A percentile compares a stretch with the other conserved stretches of the same genome.
Evolutionary conservation across 2,113 vertebrate species (phyloP).

Genomic region (Hoplias malabaricus): DNA sequence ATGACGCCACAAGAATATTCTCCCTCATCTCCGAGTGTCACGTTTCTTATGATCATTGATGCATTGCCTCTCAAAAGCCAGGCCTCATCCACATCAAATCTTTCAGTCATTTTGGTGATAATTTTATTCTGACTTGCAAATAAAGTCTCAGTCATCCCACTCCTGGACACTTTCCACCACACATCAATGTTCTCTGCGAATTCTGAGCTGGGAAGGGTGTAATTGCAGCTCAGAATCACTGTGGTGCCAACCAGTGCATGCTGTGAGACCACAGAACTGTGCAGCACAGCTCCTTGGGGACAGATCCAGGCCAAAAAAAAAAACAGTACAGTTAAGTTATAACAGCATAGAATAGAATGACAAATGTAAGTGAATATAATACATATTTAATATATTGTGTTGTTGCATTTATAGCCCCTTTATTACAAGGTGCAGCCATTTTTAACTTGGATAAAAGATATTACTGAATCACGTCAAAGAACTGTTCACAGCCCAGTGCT

Average conservation of each 20-base stretch:
- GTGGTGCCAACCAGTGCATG: constrained; percentile 26
- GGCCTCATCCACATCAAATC: constrained; percentile 43
- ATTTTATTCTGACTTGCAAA: constrained; percentile 56
- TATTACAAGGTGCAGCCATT: too few relatives aligned
- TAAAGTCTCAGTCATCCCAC: constrained; percentile 18
- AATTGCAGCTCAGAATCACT: constrained; percentile 56
- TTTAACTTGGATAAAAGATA: too few relatives aligned
- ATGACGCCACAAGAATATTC: constrained; percentile 62
- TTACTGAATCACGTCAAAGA: too few relatives aligned
- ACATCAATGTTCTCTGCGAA: constrained; percentile 40
- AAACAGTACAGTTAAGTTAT: constrained; percentile 34
- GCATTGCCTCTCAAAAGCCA: constrained; percentile 52
- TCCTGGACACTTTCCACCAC: constrained; percentile 35
- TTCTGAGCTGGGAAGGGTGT: constrained; percentile 4
- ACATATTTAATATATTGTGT: too few relatives aligned
- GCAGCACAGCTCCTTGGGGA: background rate
- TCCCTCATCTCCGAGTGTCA: constrained; percentile 60
- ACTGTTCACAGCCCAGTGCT: too few relatives aligned
- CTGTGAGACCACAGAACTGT: constrained; percentile 9
- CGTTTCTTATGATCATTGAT: constrained; percentile 54
- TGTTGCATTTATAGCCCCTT: too few relatives aligned
- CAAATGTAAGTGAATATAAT: too few relatives aligned
- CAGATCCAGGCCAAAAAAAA: constrained; percentile 9
- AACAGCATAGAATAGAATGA: too few relatives aligned
- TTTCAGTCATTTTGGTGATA: constrained; percentile 11